These are phyloP conservation scores for Cliona cf. orientalis DNA, from an alignment of 37 sponge, comb jelly and placozoan species.

Conservation along the genomic window DNA sequence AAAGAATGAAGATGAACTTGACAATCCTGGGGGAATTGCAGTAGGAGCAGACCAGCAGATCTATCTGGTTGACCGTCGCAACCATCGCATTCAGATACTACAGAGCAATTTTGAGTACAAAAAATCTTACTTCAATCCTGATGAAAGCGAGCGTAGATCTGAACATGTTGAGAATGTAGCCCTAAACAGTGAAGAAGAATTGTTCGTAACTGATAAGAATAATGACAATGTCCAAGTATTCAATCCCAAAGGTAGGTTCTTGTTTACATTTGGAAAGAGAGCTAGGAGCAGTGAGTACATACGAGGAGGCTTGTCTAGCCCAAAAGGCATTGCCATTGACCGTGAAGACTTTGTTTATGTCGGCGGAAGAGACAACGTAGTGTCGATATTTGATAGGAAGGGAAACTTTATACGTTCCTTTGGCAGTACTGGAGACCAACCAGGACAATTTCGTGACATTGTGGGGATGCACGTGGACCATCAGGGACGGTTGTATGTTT, in stretches of 20 bases:
- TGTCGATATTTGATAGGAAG: not conserved
- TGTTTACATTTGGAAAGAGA: conserved; percentile 2
- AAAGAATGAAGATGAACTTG: not conserved
- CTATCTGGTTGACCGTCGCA: not conserved
- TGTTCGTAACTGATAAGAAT: not conserved
- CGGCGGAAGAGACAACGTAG: not conserved
- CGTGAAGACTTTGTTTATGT: not conserved
- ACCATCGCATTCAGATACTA: not conserved
- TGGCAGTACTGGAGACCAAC: not conserved
- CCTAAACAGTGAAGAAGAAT: not conserved
- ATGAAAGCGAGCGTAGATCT: not conserved
- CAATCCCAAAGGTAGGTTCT: not conserved
- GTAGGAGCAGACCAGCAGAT: not conserved
- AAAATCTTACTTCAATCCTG: not conserved
- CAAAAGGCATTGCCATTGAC: conserved; percentile 1
- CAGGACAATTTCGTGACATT: not conserved
- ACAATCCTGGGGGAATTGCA: not conserved
- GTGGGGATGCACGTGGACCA: not conserved
- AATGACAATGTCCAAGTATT: conserved; percentile 6
- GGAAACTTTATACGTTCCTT: conserved; percentile 8
- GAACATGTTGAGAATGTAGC: not conserved
- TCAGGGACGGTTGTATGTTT: not conserved
- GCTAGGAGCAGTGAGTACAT: not conserved
- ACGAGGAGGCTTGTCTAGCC: not conserved
- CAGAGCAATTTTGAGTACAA: not conserved